Conservation (phyloP, 2,797 vertebrate species). For the Sebastes kiyomatsui region DNA sequence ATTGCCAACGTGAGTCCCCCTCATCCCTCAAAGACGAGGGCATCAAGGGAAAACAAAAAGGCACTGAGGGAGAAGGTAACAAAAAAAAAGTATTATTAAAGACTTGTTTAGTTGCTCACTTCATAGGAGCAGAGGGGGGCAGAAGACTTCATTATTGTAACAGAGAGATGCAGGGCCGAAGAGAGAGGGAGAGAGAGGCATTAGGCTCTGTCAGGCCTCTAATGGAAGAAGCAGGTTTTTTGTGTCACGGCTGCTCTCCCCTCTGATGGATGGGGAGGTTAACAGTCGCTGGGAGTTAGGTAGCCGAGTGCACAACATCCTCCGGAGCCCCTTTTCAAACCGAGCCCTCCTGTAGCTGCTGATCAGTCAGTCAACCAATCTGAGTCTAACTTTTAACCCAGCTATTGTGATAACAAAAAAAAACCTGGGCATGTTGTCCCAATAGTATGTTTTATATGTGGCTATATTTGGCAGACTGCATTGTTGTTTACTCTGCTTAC, state of each 20-base stretch:
- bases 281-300: constrained; percentile 57
- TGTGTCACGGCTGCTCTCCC: constrained; percentile 70
- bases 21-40: constrained; percentile 45
- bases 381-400: constrained; percentile 22
- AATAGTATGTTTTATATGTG: constrained; percentile 10
- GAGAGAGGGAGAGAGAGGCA: constrained; percentile 39
- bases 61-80: constrained; percentile 32
- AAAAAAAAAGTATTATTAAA: constrained; percentile 38
- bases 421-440: not conserved
- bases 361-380: constrained; percentile 39
- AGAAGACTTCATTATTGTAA: constrained; percentile 50
- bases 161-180: constrained; percentile 30
- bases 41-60: constrained; percentile 55
- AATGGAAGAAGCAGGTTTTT: constrained; percentile 76
- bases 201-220: constrained; percentile 66
- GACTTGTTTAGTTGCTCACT: constrained; percentile 43
- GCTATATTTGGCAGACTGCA: constrained; percentile 6
- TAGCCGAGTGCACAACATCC: constrained; percentile 39
- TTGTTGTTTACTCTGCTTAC: constrained; percentile 19
- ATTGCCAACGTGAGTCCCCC: constrained; percentile 29
- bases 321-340: constrained; percentile 46
- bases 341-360: constrained; percentile 32
- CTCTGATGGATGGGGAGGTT: constrained; percentile 74
- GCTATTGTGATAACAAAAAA: constrained; percentile 14
- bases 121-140: constrained; percentile 24